Conservation (phyloP, 2,888 invertebrate genomes). For the Sycophila texana region DNA sequence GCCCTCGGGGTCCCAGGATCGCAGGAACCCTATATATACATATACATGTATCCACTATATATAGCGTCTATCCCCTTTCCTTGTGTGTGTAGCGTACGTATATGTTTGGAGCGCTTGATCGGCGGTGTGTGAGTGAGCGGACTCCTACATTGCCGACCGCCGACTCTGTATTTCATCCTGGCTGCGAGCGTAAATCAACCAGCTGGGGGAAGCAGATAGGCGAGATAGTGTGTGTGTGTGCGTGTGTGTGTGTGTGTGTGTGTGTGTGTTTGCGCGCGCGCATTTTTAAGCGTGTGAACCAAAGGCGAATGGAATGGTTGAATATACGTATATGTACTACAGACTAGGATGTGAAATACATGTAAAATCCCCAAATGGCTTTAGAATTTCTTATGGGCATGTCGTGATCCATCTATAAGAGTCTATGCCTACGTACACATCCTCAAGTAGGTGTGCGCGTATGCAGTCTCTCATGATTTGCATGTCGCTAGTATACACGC, state of each 20-base stretch:
- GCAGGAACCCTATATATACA: background rate
- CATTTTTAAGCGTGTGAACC: background rate
- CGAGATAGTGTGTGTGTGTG: background rate
- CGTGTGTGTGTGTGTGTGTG: background rate
- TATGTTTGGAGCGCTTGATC: background rate
- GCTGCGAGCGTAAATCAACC: conserved; percentile 18
- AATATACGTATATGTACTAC: too few species aligned
- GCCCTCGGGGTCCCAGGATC: background rate
- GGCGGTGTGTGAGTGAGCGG: background rate
- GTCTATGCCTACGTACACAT: background rate
- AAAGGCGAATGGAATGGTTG: too few species aligned
- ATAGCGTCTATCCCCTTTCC: too few species aligned
- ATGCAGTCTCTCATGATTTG: background rate
- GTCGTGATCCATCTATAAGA: background rate
- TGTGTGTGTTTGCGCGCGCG: too few species aligned
- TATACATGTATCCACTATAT: background rate
- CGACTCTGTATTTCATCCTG: conserved; percentile 12
- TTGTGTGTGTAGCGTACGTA: background rate
- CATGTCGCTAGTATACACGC: background rate
- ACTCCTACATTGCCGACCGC: conserved; percentile 48
- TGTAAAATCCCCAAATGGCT: background rate
- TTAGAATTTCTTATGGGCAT: background rate
- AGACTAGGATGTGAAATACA: too few species aligned
- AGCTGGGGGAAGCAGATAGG: background rate
- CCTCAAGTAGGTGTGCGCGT: background rate